These are phyloP conservation scores for Furcula furcula DNA, from an alignment of 2,888 invertebrate genomes.

Conservation along the genomic window DNA sequence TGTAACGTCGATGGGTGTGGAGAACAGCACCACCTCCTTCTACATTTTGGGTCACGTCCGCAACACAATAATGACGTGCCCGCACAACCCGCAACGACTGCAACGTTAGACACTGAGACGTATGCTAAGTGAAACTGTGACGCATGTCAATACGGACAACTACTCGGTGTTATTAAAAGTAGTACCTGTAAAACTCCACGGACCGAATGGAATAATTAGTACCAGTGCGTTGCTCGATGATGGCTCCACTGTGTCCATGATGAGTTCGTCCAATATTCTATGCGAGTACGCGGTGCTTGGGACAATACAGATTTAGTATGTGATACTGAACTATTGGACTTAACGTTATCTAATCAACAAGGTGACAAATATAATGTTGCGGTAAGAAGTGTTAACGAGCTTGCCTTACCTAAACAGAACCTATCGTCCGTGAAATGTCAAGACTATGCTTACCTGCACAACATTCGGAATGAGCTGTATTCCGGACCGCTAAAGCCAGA, in stretches of 20 bases:
- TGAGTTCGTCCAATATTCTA: background rate
- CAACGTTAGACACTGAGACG: background rate
- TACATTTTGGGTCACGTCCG: no score
- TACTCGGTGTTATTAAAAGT: conserved; percentile 1
- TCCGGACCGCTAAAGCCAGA: background rate
- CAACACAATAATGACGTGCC: background rate
- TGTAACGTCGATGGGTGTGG: conserved; percentile 18
- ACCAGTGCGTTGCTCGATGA: background rate
- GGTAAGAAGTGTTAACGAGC: background rate
- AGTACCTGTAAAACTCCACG: background rate
- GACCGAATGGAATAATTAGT: background rate
- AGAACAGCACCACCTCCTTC: conserved; percentile 2
- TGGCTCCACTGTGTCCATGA: background rate
- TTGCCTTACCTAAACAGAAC: background rate
- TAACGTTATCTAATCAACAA: background rate
- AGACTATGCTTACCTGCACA: background rate
- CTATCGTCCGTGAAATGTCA: background rate
- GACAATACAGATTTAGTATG: background rate
- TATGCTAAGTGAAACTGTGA: background rate
- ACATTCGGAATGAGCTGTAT: background rate
- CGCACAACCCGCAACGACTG: background rate
- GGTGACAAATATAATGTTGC: background rate
- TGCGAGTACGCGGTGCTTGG: conserved; percentile 2
- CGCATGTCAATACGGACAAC: background rate
- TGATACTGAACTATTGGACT: background rate